Conservation (phyloP, 1,140 invertebrate species). For the Pseudomyrmex pallidus region DNA sequence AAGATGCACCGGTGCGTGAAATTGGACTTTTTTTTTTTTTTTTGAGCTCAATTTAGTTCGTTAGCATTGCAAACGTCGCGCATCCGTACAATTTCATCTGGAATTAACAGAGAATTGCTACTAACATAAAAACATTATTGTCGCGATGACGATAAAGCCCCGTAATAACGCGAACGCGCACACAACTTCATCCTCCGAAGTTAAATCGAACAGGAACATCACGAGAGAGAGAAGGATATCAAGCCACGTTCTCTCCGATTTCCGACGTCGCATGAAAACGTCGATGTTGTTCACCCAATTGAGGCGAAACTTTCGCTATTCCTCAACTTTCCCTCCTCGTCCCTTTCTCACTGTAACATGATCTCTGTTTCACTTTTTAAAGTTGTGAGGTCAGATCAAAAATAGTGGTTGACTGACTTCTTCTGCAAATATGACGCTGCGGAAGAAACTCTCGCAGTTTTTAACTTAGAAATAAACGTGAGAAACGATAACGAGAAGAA, state of each 20-base stretch:
- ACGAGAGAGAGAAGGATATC: conserved; percentile 43
- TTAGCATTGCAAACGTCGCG: conserved; percentile 2
- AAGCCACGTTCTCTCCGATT: conserved; percentile 69
- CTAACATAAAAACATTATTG: conserved; percentile 57
- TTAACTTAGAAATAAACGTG: not conserved
- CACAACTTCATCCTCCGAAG: conserved; percentile 34
- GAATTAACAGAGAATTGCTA: conserved; percentile 27
- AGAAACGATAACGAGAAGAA: too few species aligned
- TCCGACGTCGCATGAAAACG: conserved; percentile 60
- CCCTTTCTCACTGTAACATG: not conserved
- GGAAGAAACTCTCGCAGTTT: not conserved
- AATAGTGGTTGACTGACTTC: not conserved
- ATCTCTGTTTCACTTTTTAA: conserved; percentile 10
- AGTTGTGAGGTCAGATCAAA: conserved; percentile 15
- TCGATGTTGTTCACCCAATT: conserved; percentile 43
- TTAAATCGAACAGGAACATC: conserved; percentile 63
- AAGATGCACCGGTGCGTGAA: too few species aligned
- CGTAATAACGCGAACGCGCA: conserved; percentile 43
- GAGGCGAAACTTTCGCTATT: conserved; percentile 51
- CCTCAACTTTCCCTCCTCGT: conserved; percentile 32
- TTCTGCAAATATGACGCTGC: conserved; percentile 10
- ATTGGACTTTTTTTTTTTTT: too few species aligned
- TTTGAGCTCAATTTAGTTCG: conserved; percentile 10
- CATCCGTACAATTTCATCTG: conserved; percentile 2
- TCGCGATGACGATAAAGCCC: conserved; percentile 51